Evolutionary conservation across 2,797 vertebrate genomes (phyloP).

Genomic region (Labroides dimidiatus): DNA sequence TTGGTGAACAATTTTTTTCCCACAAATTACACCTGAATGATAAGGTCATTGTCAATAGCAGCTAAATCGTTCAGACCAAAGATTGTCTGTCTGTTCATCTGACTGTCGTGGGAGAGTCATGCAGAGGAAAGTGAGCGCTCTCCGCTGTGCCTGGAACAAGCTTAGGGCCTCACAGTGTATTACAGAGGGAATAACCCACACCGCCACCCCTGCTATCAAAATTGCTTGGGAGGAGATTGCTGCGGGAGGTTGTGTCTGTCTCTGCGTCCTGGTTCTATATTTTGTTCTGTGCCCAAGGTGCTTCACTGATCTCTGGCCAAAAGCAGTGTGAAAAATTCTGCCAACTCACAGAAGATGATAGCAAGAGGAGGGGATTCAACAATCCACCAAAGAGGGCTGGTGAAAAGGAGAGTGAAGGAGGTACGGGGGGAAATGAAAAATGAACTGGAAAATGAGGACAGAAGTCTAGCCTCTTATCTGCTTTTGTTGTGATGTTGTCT

Average conservation of each 20-base stretch:
- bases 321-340: conserved; percentile 78
- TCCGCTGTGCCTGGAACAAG: conserved; percentile 74
- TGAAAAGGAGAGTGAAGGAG: conserved; percentile 48
- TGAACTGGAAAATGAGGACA: conserved; percentile 71
- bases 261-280: conserved; percentile 72
- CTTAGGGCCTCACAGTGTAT: conserved; percentile 70
- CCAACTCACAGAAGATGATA: conserved; percentile 76
- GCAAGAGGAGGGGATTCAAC: conserved; percentile 71
- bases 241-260: conserved; percentile 76
- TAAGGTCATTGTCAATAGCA: conserved; percentile 73
- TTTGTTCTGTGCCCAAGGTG: conserved; percentile 79
- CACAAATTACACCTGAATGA: conserved; percentile 66
- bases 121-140: conserved; percentile 64
- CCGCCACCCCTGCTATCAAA: conserved; percentile 74
- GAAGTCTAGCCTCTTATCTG: conserved; percentile 72
- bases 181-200: conserved; percentile 76
- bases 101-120: conserved; percentile 69
- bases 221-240: conserved; percentile 81
- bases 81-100: conserved; percentile 75
- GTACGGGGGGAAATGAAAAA: conserved; percentile 59
- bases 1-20: conserved; percentile 41
- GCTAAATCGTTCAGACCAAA: conserved; percentile 73
- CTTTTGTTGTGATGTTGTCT: conserved; percentile 62
- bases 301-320: conserved; percentile 78
- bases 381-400: conserved; percentile 55